Evolutionary conservation across 30 jellyfish, hydroid and myxozoan genomes (phyloP), one percentile per base, ranked within the genome.

Genomic region (Morbakka virulenta): DNA sequence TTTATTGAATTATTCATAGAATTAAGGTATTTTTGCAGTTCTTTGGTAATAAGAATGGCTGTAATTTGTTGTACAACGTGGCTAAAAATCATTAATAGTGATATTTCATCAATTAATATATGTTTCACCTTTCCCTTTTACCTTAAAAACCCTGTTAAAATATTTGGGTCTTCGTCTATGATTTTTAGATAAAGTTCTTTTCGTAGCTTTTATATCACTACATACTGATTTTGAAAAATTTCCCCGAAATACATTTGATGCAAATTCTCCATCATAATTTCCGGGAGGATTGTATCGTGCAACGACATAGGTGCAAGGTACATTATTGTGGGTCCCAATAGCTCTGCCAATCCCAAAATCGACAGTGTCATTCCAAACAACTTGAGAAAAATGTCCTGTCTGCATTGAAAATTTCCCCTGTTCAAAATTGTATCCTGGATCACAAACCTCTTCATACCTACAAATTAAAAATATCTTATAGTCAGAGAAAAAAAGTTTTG

Each of bases 361-460:
- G 20, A 64, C 28, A 72, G 93, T 67, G 20, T 68, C 75, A 13
- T 63, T 32, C 97, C 97, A 89, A 28, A 76, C 88, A 24, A 89
- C 87, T 47, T 89, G 97, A 23, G 97, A 81, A 32, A 81, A 89
- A 35, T 89, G 97, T 12, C 88, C 93, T 4, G 97, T 89, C 41
- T 73, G 50, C 65, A 35, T 57, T 31, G 95, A 35, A 80, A 76
- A 76, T 21, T 30, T 41, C 33, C 88, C 87, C 21, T 48, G 20
- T 24, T 31, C 95, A 64, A 89, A 89, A 35, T 76, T 62, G 76
- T 89, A 89, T 0, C 95, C 97, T 23, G 95, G 97, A 21, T 82
- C 32, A 69, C 97, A 89, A 17, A 76, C 95, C 51, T 89, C 97
- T 33, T 57, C 95, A 67, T 89, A 89, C 97, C 97, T 89, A 66